Evolutionary conservation across 2,113 vertebrate genomes (phyloP).

Genomic region (Alces alces): DNA sequence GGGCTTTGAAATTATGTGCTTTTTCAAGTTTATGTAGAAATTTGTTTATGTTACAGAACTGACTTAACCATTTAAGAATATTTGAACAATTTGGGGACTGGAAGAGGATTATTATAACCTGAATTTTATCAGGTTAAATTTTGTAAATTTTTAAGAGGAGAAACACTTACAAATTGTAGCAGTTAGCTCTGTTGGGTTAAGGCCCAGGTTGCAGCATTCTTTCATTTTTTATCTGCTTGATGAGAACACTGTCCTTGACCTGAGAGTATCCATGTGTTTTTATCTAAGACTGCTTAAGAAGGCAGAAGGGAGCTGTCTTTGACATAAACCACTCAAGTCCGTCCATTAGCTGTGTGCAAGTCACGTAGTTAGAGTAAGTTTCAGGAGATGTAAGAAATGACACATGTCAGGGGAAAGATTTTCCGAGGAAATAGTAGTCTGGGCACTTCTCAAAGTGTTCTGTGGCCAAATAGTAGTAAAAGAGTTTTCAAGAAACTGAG

Average conservation of each 20-base stretch:
- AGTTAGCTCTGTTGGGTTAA: not conserved
- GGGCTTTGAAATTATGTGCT: not conserved
- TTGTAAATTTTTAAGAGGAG: constrained; percentile 11
- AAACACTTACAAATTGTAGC: not conserved
- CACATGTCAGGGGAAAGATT: not conserved
- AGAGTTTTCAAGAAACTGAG: not conserved
- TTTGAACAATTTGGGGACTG: not conserved
- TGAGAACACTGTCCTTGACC: not conserved
- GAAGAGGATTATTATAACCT: not conserved
- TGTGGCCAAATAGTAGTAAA: not conserved
- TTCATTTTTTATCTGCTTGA: not conserved
- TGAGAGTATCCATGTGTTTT: not conserved
- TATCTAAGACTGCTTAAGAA: not conserved
- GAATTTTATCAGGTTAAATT: constrained; percentile 3
- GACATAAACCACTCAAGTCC: not conserved
- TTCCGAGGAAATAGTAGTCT: not conserved
- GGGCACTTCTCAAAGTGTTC: not conserved
- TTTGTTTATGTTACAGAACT: not conserved
- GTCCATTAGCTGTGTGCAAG: not conserved
- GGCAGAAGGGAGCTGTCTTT: not conserved
- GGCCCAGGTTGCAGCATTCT: not conserved
- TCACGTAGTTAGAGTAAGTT: not conserved
- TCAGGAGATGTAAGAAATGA: not conserved
- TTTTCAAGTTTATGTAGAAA: not conserved
- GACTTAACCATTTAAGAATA: not conserved